phyloP scores from a whole-genome alignment of 2,888 invertebrate species.

The Mesoligia furuncula region DNA sequence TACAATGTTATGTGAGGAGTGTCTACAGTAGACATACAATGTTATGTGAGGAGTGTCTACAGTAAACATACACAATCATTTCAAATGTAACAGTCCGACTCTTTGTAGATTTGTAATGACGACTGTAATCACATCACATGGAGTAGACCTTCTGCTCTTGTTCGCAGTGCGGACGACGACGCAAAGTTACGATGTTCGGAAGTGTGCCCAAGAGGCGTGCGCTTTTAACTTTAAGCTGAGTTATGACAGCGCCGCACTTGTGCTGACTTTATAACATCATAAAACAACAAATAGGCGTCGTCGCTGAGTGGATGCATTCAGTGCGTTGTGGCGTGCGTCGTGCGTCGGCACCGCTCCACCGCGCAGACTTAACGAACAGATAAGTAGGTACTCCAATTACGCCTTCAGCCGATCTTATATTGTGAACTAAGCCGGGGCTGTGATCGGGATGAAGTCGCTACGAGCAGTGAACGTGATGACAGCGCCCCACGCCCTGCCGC shows the following conservation, averaged over 20 bases:
- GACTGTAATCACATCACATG: background rate
- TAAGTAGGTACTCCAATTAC: background rate
- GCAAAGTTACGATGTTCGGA: constrained; percentile 48
- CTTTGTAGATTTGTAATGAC: background rate
- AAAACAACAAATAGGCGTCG: constrained; percentile 39
- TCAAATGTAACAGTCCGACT: background rate
- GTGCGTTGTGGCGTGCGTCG: constrained; percentile 2
- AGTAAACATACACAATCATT: background rate
- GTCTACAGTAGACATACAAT: too few relatives aligned
- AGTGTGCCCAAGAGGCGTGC: constrained; percentile 33
- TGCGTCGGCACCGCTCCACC: constrained; percentile 32
- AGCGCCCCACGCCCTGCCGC: too few relatives aligned
- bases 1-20: background rate
- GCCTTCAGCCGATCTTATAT: background rate
- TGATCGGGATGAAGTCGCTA: background rate
- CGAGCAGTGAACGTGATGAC: too few relatives aligned
- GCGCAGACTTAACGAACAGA: constrained; percentile 37
- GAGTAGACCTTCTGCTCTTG: constrained; percentile 18
- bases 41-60: too few relatives aligned
- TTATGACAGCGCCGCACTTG: constrained; percentile 32
- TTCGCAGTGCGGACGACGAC: background rate
- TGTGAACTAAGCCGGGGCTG: background rate
- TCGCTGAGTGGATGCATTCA: constrained; percentile 7
- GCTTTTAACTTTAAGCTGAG: constrained; percentile 22
- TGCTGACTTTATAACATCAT: constrained; percentile 39